Base-by-base conservation (phyloP, 2,113 vertebrate genomes). In the Periophthalmus modestus region DNA sequence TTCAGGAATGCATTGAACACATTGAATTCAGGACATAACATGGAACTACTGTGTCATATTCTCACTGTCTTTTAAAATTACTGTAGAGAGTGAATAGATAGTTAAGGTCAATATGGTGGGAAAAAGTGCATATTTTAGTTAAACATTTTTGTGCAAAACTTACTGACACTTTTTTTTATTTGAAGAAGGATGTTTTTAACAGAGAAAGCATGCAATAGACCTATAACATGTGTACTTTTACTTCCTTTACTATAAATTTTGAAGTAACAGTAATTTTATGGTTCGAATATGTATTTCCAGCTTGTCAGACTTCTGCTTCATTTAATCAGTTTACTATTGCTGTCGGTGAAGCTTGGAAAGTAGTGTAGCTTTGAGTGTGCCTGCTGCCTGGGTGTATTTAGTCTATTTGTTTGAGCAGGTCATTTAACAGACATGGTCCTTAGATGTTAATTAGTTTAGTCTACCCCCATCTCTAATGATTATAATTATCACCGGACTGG, bases 401-500 rank as follows among this genome's bases (percentile, higher is more conserved):
- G 65, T 77, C 70, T 82, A 72, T 80, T 89, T 86, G 79, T 88
- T 89, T 89, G 81, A 85, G 73, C 75, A 78, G 68, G 57, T 91
- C 72, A 85, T 90, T 91, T 85, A 84, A 88, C 85, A 91, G 84
- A 83, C 76, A 80, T 63, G 50, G 78, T 84, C 79, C 78, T 91
- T 77, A 79, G 66, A 81, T 80, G 87, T 85, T 88, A 89, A 91
- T 91, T 85, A 87, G 77, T 75, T 80, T 46, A 57, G 82, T 84
- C 85, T 81, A 75, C 74, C 13, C 21, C 74, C 80, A 72, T 82
- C 74, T 80, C 79, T 87, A 89, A 93, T 90, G 80, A 91, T 89
- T 74, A 81, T 87, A 89, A 91, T 92, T 91, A 92, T 89, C 92
- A 89, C 88, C 79, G 78, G 47, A 72, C 77, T 89, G 87, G 72